phyloP scores from a whole-genome alignment of 1,140 invertebrate species.

The Octopus sinensis region DNA sequence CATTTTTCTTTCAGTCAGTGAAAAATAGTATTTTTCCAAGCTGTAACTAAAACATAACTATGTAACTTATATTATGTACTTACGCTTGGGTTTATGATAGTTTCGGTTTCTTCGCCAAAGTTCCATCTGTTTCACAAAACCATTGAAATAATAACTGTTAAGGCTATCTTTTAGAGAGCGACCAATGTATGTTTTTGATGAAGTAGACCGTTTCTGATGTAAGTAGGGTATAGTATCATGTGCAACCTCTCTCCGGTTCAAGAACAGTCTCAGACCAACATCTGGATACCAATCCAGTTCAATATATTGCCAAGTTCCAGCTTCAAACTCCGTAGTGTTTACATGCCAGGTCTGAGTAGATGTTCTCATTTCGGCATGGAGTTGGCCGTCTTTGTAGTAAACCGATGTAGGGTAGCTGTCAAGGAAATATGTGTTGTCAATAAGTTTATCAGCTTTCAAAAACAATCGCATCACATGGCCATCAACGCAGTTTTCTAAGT shows the following conservation, averaged over 20 bases:
- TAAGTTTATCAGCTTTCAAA: conserved; percentile 37
- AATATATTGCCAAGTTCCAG: conserved; percentile 42
- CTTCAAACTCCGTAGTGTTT: conserved; percentile 33
- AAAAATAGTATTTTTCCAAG: too few species aligned
- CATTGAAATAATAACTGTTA: conserved; percentile 40
- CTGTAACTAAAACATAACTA: too few species aligned
- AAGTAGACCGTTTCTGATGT: conserved; percentile 30
- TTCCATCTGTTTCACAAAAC: conserved; percentile 44
- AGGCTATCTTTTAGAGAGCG: conserved; percentile 37
- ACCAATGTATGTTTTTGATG: conserved; percentile 38
- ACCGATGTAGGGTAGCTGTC: conserved; percentile 48
- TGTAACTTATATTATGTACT: too few species aligned
- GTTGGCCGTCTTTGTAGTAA: conserved; percentile 46
- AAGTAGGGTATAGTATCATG: conserved; percentile 37
- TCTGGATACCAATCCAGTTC: conserved; percentile 48
- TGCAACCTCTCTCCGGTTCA: conserved; percentile 40
- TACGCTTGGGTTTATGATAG: background rate
- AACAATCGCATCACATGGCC: conserved; percentile 44
- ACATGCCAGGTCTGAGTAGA: conserved; percentile 43
- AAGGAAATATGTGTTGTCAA: conserved; percentile 48
- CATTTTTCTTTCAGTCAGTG: too few species aligned
- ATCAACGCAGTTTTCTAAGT: conserved; percentile 42
- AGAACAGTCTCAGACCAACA: conserved; percentile 44
- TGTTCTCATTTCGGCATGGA: conserved; percentile 45
- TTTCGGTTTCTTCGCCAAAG: conserved; percentile 29